Conservation (phyloP, 2,888 invertebrate species). For the Chloroclysta siterata region DNA sequence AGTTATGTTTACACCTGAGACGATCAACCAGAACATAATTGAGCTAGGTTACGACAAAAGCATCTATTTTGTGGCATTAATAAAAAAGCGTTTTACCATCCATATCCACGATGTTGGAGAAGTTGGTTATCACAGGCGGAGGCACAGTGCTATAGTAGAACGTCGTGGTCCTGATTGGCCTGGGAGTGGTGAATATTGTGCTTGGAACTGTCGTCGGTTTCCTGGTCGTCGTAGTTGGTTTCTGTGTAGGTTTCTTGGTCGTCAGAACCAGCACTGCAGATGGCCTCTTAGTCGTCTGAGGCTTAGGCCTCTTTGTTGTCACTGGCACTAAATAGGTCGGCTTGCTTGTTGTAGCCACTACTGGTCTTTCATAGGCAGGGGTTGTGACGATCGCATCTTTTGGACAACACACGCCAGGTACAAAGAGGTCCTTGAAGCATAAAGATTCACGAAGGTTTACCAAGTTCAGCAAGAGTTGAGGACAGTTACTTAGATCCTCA, state of each 20-base stretch:
- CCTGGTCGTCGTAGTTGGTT: conserved; percentile 50
- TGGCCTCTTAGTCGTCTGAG: conserved; percentile 54
- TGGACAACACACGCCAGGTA: conserved; percentile 97
- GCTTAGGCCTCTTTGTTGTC: conserved; percentile 66
- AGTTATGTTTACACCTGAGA: too few relatives aligned
- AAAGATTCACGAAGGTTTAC: conserved; percentile 93
- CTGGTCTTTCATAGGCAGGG: conserved; percentile 63
- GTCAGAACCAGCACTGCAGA: conserved; percentile 62
- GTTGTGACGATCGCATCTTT: conserved; percentile 71
- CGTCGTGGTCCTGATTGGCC: conserved; percentile 69
- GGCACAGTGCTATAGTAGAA: conserved; percentile 70
- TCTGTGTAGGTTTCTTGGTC: conserved; percentile 57
- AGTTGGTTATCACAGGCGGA: conserved; percentile 67
- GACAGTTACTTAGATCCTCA: conserved; percentile 95
- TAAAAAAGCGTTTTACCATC: conserved; percentile 66
- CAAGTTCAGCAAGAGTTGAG: conserved; percentile 92
- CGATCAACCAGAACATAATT: not conserved
- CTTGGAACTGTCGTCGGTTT: conserved; percentile 53
- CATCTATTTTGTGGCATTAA: not conserved
- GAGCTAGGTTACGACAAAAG: not conserved
- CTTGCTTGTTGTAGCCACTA: conserved; percentile 67
- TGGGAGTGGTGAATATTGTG: conserved; percentile 54
- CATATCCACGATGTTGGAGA: conserved; percentile 82
- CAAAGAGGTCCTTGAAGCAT: conserved; percentile 95
- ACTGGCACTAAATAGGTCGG: conserved; percentile 76